These are phyloP conservation scores for Halichondria panicea DNA, from an alignment of 37 sponge, comb jelly and placozoan genomes.

Conservation along the genomic window DNA sequence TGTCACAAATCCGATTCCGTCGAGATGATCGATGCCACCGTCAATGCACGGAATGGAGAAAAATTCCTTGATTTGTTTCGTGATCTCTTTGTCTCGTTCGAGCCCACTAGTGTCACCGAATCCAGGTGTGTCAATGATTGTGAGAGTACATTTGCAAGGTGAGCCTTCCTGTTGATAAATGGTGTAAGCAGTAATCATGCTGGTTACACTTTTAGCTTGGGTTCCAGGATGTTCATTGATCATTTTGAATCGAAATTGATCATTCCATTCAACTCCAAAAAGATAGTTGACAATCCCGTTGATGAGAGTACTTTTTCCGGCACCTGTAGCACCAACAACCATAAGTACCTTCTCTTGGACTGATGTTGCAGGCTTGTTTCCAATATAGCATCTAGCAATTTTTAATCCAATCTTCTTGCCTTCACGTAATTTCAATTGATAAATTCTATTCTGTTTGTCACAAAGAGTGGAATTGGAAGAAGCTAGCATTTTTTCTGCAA, in stretches of 20 bases:
- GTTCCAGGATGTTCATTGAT: constrained; percentile 15
- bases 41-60: constrained; percentile 19
- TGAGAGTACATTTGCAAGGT: constrained; percentile 33
- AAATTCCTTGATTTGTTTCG: constrained; percentile 44
- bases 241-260: constrained; percentile 71
- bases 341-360: constrained; percentile 71
- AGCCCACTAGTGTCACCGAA: constrained; percentile 77
- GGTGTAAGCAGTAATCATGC: constrained; percentile 70
- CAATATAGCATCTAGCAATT: no score
- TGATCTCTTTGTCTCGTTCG: constrained; percentile 39
- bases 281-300: constrained; percentile 74
- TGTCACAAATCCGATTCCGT: constrained; percentile 70
- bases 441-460: no score
- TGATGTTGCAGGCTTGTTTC: no score
- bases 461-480: no score
- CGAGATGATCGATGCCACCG: constrained; percentile 53
- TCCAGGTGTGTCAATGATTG: constrained; percentile 80
- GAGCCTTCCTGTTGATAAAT: constrained; percentile 26
- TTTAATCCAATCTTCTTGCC: no score
- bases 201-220: constrained; percentile 58
- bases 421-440: no score
- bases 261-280: constrained; percentile 71
- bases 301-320: constrained; percentile 80
- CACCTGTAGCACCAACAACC: constrained; percentile 83
- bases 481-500: no score